phyloP scores from a whole-genome alignment of 2,797 vertebrate genomes.

The Phaenicophaeus curvirostris region DNA sequence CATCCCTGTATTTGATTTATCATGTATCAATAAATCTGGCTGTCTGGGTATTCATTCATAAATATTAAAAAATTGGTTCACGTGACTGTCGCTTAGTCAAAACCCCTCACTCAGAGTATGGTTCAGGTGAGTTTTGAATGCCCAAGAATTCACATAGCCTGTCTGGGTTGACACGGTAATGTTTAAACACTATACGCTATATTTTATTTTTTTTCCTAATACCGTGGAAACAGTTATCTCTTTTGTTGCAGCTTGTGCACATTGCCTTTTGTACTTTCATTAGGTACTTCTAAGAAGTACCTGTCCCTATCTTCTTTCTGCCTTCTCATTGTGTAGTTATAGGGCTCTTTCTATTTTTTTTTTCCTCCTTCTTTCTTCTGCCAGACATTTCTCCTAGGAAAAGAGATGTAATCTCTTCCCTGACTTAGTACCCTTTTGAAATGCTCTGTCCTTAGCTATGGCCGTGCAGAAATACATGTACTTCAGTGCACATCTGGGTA shows the following conservation, averaged over 20 bases:
- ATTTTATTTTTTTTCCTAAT: not conserved
- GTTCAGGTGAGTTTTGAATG: not conserved
- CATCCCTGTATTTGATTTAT: not conserved
- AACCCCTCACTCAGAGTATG: not conserved
- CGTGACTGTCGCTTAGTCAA: not conserved
- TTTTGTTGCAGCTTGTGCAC: not conserved
- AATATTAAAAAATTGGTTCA: not conserved
- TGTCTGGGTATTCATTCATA: not conserved
- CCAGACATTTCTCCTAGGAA: not conserved
- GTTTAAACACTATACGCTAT: not conserved
- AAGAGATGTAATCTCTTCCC: not conserved
- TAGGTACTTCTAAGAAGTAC: not conserved
- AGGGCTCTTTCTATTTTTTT: not conserved
- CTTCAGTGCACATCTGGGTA: not conserved
- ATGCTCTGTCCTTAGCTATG: not conserved
- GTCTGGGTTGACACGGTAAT: not conserved
- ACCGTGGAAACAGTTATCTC: not conserved
- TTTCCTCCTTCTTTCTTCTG: not conserved
- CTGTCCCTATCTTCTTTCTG: not conserved
- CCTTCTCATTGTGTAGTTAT: not conserved
- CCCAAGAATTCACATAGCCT: not conserved
- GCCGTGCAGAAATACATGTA: not conserved
- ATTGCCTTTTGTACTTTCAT: not conserved
- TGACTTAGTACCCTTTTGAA: not conserved
- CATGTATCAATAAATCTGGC: not conserved